Percentiles rank a stretch among this genome's conserved stretches.
These are phyloP conservation scores for Napeogenes inachia DNA, from an alignment of 2,888 invertebrate species.

Conservation along the genomic window DNA sequence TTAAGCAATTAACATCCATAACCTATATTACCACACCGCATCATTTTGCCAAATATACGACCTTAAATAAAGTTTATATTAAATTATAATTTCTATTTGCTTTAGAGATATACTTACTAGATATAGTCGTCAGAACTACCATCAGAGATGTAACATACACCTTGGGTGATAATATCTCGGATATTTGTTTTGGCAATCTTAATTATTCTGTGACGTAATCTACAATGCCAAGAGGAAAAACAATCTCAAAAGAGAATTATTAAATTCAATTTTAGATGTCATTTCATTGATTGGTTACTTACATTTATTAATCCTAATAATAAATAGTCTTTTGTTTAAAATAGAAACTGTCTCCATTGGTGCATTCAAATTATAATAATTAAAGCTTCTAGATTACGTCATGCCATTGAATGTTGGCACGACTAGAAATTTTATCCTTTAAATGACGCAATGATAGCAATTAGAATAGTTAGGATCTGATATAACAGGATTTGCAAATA, in stretches of 20 bases:
- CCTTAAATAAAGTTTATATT: constrained; percentile 1
- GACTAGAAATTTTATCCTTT: constrained; percentile 26
- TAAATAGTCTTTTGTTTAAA: too few species aligned
- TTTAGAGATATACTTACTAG: too few species aligned
- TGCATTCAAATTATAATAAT: background rate
- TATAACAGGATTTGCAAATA: constrained; percentile 43
- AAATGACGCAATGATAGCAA: constrained; percentile 36
- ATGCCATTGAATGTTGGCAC: constrained; percentile 18
- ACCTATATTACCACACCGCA: background rate
- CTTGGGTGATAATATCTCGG: too few species aligned
- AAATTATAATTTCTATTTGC: background rate
- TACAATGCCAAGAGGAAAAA: too few species aligned
- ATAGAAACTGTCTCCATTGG: background rate
- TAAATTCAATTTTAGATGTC: background rate
- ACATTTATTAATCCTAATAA: too few species aligned
- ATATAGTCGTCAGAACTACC: too few species aligned
- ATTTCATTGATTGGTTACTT: too few species aligned
- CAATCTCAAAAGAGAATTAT: too few species aligned
- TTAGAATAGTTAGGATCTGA: constrained; percentile 25
- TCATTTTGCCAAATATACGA: constrained; percentile 4
- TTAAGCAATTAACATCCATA: constrained; percentile 5
- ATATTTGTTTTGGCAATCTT: too few species aligned
- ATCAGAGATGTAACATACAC: too few species aligned
- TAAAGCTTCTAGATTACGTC: constrained; percentile 8
- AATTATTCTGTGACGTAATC: too few species aligned